A percentile compares a stretch with the other conserved stretches of the same genome.
These are phyloP conservation scores for Acrocyrtus sp. DNA, from an alignment of 2,888 invertebrate genomes.

Conservation along the genomic window DNA sequence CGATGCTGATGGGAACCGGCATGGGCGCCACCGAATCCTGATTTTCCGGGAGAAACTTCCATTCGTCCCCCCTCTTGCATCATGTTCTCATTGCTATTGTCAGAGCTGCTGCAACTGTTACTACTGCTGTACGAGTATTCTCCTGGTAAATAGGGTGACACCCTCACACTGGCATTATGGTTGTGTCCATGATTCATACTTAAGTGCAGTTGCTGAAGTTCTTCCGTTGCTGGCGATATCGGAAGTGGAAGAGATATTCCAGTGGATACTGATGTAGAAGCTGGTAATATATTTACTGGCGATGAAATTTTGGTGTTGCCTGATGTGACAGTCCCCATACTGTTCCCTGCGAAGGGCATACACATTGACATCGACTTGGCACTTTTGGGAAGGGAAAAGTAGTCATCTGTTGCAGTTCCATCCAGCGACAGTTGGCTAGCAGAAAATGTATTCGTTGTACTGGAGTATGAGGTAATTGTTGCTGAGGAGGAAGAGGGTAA, in stretches of 20 bases:
- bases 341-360: slow-evolving; percentile 47
- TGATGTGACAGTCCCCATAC: neutral
- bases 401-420: slow-evolving; percentile 14
- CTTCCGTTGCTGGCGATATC: slow-evolving; percentile 36
- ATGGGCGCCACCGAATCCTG: neutral
- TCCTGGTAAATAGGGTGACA: slow-evolving; percentile 66
- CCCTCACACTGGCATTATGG: slow-evolving; percentile 58
- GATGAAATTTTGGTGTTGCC: slow-evolving; percentile 7
- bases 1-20: too few species aligned
- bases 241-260: slow-evolving; percentile 14
- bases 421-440: neutral
- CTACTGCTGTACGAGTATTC: slow-evolving; percentile 66
- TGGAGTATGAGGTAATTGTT: neutral
- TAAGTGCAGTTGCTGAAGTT: slow-evolving; percentile 36
- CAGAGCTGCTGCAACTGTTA: slow-evolving; percentile 68
- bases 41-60: neutral
- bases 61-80: neutral
- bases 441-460: neutral
- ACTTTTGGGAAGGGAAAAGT: slow-evolving; percentile 58
- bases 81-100: slow-evolving; percentile 31
- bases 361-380: slow-evolving; percentile 63
- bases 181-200: slow-evolving; percentile 4
- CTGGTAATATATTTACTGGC: slow-evolving; percentile 5
- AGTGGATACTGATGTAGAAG: slow-evolving; percentile 6
- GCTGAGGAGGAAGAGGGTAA: neutral